Conservation (phyloP, 2,797 vertebrate genomes). For the Amazonetta brasiliensis region DNA sequence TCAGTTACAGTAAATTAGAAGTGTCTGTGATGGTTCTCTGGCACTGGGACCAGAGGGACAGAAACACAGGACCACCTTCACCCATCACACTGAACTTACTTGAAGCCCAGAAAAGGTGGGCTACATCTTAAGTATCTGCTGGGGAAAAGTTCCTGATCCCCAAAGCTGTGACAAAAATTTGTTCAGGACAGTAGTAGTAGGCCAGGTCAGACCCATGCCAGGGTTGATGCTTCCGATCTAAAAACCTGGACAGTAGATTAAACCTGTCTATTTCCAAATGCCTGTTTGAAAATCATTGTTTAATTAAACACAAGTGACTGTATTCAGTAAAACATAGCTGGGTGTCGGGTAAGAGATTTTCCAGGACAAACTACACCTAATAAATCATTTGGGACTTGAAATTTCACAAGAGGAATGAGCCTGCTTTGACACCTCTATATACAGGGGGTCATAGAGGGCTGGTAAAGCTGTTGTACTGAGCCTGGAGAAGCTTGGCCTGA, state of each 20-base stretch:
- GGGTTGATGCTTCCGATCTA: too few species aligned
- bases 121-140: not conserved
- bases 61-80: not conserved
- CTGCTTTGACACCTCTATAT: not conserved
- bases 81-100: not conserved
- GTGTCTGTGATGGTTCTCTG: not conserved
- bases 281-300: not conserved
- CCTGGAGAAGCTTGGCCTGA: not conserved
- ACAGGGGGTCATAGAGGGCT: rapidly evolving
- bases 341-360: not conserved
- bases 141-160: not conserved
- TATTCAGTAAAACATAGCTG: not conserved
- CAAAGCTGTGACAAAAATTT: not conserved
- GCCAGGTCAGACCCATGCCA: not conserved
- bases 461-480: not conserved
- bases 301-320: not conserved
- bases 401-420: not conserved
- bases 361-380: not conserved
- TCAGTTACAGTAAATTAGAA: not conserved
- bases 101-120: not conserved
- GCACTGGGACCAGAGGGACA: not conserved
- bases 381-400: not conserved
- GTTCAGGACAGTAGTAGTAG: not conserved
- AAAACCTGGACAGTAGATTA: not conserved
- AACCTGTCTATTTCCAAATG: not conserved